phyloP scores from a whole-genome alignment of 64 coral and sea anemone species.

The Astreopora myriophthalma region DNA sequence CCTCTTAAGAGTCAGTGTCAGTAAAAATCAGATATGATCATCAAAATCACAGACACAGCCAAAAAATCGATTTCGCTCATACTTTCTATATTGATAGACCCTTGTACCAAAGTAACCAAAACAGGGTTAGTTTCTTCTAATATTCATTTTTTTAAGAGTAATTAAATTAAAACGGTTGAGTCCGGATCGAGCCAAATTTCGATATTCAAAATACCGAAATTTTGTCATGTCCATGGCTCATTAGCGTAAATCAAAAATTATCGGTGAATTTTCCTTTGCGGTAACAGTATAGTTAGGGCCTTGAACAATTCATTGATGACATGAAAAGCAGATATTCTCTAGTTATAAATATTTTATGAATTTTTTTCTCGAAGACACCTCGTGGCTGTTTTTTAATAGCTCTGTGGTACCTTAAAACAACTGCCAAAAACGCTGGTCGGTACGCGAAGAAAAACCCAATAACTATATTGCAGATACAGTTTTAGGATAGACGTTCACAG shows the following conservation, averaged over 20 bases:
- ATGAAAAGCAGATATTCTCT: neutral
- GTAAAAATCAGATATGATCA: slow-evolving; percentile 48
- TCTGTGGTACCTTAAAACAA: neutral
- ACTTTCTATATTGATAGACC: slow-evolving; percentile 26
- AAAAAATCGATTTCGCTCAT: slow-evolving; percentile 44
- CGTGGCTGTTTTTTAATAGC: neutral
- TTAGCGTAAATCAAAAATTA: neutral
- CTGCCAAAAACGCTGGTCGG: slow-evolving; percentile 1
- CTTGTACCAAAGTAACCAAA: slow-evolving; percentile 23
- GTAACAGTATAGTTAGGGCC: neutral
- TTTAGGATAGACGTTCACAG: neutral
- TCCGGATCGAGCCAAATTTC: neutral
- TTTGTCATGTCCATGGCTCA: neutral
- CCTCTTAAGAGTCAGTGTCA: slow-evolving; percentile 56
- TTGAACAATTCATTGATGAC: neutral
- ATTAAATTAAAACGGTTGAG: slow-evolving; percentile 47
- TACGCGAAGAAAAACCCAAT: neutral
- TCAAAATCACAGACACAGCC: slow-evolving; percentile 29
- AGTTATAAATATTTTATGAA: neutral
- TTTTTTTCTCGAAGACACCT: neutral
- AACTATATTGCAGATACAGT: neutral
- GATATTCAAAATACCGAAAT: neutral
- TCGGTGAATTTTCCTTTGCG: neutral
- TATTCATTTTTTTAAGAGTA: slow-evolving; percentile 20
- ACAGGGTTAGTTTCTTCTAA: slow-evolving; percentile 33